phyloP scores from a whole-genome alignment of 2,888 invertebrate genomes.

The Diaperis boleti region DNA sequence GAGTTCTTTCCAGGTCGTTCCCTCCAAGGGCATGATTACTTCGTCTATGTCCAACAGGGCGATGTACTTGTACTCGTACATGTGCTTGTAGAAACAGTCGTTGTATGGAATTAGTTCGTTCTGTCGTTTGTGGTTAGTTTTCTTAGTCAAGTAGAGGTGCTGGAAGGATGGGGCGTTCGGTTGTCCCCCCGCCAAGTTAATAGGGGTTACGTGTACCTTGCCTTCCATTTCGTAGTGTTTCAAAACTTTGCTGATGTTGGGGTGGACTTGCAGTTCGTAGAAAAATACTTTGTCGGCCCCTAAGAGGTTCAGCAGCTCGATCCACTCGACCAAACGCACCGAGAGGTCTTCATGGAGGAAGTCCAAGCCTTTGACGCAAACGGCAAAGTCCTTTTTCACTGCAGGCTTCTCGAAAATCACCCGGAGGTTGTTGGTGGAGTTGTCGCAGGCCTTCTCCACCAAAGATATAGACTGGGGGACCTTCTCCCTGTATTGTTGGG shows the following conservation, averaged over 20 bases:
- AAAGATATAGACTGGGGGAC: constrained; percentile 88
- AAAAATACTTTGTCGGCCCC: constrained; percentile 94
- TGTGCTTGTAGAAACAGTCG: constrained; percentile 93
- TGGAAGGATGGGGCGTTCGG: constrained; percentile 91
- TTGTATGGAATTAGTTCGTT: constrained; percentile 97
- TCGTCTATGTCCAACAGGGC: constrained; percentile 95
- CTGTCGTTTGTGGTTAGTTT: constrained; percentile 92
- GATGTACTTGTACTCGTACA: constrained; percentile 90
- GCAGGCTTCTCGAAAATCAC: constrained; percentile 84
- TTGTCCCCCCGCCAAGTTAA: constrained; percentile 89
- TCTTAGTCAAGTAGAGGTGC: constrained; percentile 89
- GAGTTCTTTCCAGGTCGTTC: constrained; percentile 79
- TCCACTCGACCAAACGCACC: constrained; percentile 93
- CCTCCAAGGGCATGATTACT: constrained; percentile 89
- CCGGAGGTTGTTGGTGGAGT: constrained; percentile 85
- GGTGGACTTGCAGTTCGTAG: constrained; percentile 92
- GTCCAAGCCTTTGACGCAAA: constrained; percentile 94
- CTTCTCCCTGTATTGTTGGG: constrained; percentile 77
- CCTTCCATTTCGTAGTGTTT: constrained; percentile 70
- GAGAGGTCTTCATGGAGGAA: constrained; percentile 93
- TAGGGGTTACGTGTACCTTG: constrained; percentile 76
- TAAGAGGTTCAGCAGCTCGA: constrained; percentile 85
- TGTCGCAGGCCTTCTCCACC: constrained; percentile 87
- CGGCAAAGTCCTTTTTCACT: constrained; percentile 84
- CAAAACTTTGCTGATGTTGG: constrained; percentile 88